Evolutionary conservation across 1,140 invertebrate species (phyloP), one percentile per base, ranked within the genome.

Genomic region (Papilio polytes): DNA sequence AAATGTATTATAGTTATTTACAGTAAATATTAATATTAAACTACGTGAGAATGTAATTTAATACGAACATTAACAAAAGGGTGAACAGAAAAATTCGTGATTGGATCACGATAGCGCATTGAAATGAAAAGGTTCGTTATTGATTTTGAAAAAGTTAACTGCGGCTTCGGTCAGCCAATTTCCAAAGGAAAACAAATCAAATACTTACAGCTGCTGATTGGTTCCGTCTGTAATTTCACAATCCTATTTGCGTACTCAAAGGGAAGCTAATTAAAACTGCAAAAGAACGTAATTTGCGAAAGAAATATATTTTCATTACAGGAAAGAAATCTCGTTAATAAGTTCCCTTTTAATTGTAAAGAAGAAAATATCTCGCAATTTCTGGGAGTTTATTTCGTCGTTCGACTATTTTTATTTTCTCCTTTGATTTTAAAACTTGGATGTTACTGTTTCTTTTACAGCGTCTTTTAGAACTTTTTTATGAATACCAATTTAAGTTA

Each of bases 101-200:
- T 76, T 76, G 74, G 46, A 76, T 76, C n/a, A 48, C 46, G 74
- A 51, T 48, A 22, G 74, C 44, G 20, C 44, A 26, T n/a, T 76
- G 18, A 76, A 76, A 76, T 76, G 74, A 76, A 76, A 76, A 76
- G 20, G 44, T 76, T 48, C 44, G 20, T 76, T 70, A 76, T 76
- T 26, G 74, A 76, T 51, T 51, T 76, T 31, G 46, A 76, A 53
- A 74, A 46, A 76, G 74, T 76, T 76, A 53, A 76, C 74, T 76
- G 44, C 74, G 20, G 74, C 44, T 76, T 76, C 74, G 20, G n/a
- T 76, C 74, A 53, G 74, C 46, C 73, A 46, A 20, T 74, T 74
- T 46, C 41, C 36, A 74, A 74, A 46, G 20, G 74, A 76, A 76
- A 48, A 48, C 74, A 51, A 76, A 51, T 31, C 74, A 76, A 46